A percentile compares a stretch with the other conserved stretches of the same genome.
Conservation (phyloP, 35 echinoderm and acorn worm genomes). For the Diadema setosum region DNA sequence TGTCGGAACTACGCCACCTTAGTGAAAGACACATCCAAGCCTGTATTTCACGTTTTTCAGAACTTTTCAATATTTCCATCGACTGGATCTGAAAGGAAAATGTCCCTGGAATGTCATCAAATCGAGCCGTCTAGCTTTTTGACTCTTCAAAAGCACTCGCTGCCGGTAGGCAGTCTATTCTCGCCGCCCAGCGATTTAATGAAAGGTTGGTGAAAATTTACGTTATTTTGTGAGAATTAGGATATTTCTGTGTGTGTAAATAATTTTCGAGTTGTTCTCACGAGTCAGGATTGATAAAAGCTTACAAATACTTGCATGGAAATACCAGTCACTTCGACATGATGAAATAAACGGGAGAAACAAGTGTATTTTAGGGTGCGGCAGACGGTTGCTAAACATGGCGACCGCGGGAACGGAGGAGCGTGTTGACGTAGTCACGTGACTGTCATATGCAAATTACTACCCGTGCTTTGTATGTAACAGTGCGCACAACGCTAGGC, state of each 20-base stretch:
- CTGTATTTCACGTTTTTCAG: background rate
- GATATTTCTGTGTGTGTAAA: background rate
- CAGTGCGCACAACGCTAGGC: too few relatives aligned
- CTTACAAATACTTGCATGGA: too few relatives aligned
- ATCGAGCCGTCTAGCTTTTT: background rate
- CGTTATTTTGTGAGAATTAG: background rate
- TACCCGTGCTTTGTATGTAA: too few relatives aligned
- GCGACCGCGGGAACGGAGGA: background rate
- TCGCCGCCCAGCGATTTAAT: background rate
- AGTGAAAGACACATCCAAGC: background rate
- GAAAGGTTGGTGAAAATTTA: background rate
- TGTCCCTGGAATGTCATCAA: background rate
- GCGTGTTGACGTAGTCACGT: background rate
- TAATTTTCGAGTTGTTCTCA: background rate
- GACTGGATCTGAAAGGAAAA: background rate
- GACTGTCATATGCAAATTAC: slow-evolving; percentile 9
- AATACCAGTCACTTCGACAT: background rate
- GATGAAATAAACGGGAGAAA: background rate
- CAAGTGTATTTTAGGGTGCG: background rate
- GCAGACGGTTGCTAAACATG: background rate
- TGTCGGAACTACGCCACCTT: slow-evolving; percentile 16
- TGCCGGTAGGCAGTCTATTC: background rate
- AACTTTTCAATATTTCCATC: background rate
- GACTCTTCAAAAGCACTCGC: background rate
- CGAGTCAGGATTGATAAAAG: too few relatives aligned